A percentile compares a stretch with the other conserved stretches of the same genome.
Evolutionary conservation across 2,888 invertebrate species (phyloP).

Genomic region (Monochamus alternatus): DNA sequence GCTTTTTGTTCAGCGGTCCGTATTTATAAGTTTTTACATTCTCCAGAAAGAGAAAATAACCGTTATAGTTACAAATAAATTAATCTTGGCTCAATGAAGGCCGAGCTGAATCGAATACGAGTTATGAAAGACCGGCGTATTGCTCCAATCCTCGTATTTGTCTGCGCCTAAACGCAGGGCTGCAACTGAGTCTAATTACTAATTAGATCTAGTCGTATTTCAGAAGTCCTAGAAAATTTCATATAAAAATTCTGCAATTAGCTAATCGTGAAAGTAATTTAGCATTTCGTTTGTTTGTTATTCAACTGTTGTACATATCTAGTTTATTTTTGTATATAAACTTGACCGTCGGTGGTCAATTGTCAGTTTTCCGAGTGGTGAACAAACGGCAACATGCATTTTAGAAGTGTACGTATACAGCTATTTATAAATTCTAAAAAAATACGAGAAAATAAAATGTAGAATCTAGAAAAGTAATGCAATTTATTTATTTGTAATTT

Average conservation of each 20-base stretch:
- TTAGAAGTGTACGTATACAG: neutral
- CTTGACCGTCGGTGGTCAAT: no score
- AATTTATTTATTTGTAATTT: no score
- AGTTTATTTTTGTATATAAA: constrained; percentile 6
- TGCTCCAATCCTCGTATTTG: neutral
- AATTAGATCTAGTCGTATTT: neutral
- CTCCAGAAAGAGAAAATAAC: neutral
- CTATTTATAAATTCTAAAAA: no score
- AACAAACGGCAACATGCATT: neutral
- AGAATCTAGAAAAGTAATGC: no score
- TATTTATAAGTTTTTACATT: neutral
- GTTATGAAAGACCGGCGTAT: neutral
- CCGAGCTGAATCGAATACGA: neutral
- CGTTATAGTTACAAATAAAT: neutral
- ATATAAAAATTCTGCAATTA: neutral
- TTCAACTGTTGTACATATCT: neutral
- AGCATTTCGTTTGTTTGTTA: constrained; percentile 4
- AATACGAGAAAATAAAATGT: no score
- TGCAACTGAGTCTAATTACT: neutral
- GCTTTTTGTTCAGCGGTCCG: neutral
- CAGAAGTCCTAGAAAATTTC: neutral
- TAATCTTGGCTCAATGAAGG: neutral
- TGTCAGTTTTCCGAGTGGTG: neutral
- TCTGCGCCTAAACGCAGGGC: neutral
- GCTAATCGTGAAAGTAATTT: constrained; percentile 3